phyloP scores from a whole-genome alignment of 2,797 vertebrate genomes.

The Margarornis squamiger region DNA sequence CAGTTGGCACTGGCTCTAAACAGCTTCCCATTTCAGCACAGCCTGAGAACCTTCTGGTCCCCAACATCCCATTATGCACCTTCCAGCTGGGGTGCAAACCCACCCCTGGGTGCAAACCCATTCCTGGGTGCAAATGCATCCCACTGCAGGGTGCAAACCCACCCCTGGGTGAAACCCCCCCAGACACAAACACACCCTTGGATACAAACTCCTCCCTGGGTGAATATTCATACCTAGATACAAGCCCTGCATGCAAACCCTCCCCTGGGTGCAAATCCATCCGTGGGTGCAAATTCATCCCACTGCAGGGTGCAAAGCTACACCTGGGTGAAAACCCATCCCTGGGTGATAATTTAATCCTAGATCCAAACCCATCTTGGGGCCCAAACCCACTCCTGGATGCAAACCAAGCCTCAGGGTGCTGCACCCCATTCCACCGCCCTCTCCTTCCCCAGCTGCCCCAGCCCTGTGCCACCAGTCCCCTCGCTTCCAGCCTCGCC shows the following conservation, averaged over 20 bases:
- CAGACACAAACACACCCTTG: not conserved
- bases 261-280: not conserved
- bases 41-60: not conserved
- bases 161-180: not conserved
- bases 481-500: not conserved
- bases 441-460: not conserved
- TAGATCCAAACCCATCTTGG: not conserved
- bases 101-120: not conserved
- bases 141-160: not conserved
- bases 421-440: not conserved
- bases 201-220: not conserved
- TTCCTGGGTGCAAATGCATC: accelerated
- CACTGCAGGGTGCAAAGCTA: too few relatives aligned
- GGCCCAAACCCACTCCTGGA: not conserved
- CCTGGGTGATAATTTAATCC: not conserved
- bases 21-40: not conserved
- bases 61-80: accelerated
- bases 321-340: not conserved
- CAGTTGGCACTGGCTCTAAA: not conserved
- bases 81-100: not conserved
- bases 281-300: not conserved
- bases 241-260: not conserved
- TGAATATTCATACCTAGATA: not conserved
- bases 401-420: not conserved
- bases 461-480: not conserved